A percentile compares a stretch with the other conserved stretches of the same genome.
Evolutionary conservation across 2,113 vertebrate species (phyloP).

Genomic region (Aythya baeri): DNA sequence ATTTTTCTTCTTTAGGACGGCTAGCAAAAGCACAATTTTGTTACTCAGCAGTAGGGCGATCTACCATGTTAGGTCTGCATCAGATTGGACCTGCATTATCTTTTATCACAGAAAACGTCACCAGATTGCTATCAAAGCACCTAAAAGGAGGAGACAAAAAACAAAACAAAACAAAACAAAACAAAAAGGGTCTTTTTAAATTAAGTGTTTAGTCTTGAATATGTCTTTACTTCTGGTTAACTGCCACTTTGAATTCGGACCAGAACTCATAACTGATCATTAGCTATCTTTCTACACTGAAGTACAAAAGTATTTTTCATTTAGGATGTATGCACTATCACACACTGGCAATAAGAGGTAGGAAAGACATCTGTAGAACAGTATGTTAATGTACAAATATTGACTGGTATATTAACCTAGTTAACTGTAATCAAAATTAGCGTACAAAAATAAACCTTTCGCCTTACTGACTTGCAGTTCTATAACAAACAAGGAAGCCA

Average conservation of each 20-base stretch:
- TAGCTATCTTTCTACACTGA: neutral
- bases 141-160: neutral
- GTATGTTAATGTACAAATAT: neutral
- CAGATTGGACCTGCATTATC: neutral
- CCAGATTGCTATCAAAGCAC: neutral
- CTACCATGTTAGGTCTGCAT: neutral
- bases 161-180: neutral
- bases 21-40: neutral
- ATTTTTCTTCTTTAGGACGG: neutral
- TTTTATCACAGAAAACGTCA: neutral
- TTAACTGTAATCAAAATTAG: neutral
- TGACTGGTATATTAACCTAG: neutral
- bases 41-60: neutral
- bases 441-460: neutral
- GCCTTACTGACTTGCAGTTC: neutral
- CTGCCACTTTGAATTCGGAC: neutral
- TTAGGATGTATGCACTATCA: neutral
- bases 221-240: neutral
- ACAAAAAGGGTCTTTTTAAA: neutral
- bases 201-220: neutral
- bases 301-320: neutral
- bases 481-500: neutral
- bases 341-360: neutral
- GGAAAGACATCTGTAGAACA: neutral
- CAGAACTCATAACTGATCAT: neutral